Evolutionary conservation across 2,113 vertebrate species (phyloP).

Genomic region (Thymallus thymallus): DNA sequence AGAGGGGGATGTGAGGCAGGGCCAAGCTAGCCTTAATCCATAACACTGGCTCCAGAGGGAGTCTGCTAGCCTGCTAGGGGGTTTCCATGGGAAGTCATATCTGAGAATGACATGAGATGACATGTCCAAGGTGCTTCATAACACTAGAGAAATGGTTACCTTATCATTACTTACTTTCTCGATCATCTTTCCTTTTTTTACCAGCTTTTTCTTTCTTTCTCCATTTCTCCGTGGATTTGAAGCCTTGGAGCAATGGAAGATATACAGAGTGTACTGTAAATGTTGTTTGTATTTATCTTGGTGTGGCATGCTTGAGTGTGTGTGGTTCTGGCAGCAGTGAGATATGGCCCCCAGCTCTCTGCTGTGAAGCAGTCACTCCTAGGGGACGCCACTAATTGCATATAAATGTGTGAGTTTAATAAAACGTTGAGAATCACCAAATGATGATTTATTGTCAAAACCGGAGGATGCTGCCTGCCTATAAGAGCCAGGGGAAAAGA

Average conservation of each 20-base stretch:
- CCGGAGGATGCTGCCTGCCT: background rate
- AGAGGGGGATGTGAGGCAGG: conserved; percentile 9
- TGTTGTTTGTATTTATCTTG: no score
- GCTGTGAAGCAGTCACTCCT: conserved; percentile 16
- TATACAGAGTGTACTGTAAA: no score
- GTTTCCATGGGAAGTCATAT: conserved; percentile 5
- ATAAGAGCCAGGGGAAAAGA: background rate
- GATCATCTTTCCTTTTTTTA: background rate
- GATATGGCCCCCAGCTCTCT: conserved; percentile 17
- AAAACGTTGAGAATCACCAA: conserved; percentile 35
- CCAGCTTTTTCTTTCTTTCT: background rate
- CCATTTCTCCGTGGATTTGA: background rate
- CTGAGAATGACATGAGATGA: background rate
- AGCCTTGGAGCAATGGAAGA: no score
- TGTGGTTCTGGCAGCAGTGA: conserved; percentile 14
- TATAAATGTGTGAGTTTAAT: conserved; percentile 41
- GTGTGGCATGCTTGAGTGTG: no score
- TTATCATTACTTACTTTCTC: background rate
- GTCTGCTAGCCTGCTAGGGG: background rate
- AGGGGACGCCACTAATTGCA: conserved; percentile 36
- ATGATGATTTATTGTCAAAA: conserved; percentile 49
- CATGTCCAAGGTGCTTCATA: background rate
- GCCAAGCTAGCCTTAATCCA: background rate
- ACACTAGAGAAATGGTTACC: background rate
- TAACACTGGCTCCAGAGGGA: conserved; percentile 7